Base-by-base conservation (phyloP, 1,140 invertebrate species). In the Drosophila truncata region DNA sequence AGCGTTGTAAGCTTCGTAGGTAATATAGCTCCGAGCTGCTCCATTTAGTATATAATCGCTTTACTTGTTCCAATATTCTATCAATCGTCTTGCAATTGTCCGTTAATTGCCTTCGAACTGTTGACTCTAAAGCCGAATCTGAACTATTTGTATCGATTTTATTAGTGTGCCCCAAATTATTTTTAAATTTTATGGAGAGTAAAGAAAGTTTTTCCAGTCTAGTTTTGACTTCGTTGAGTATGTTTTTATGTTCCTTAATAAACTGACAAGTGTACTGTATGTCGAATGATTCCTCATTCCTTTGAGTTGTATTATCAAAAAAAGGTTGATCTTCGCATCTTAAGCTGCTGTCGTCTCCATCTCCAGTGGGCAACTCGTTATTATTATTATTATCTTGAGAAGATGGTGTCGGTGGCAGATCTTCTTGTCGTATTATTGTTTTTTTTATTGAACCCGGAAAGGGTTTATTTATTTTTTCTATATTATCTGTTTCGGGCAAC, bases 1-100 rank as follows among this genome's bases (percentile, higher is more conserved):
- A 63, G 1, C 85, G 78, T 31, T 90, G 86, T 8, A 90, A 35
- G 20, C 85, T 90, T 2, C 85, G 71, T 23, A 64, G 23, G 42
- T 90, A 90, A 29, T 85, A 90, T 3, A 90, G 67, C 33, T 90
- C 85, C 5, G 85, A 86, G 20, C 82, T 85, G 25, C 71, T 85
- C 85, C 85, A 90, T 42, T 90, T 82, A 64, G 76, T 65, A 52
- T 73, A 79, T 10, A 90, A 79, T 37, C 52, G 42, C 47, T 58
- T 72, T 5, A 85, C 75, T 71, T 90, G 75, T 14, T 55, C 14
- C n/a, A 90, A 29, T 42, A 90, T 75, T 2, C 42, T 33, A 14
- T 86, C 75, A 47, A 90, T 79, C 39, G 64, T 41, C 16, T 39
- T 64, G 1, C 58, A 49, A 39, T 79, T 90, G 13, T 70, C 49